Base-by-base conservation (phyloP, 2,888 invertebrate genomes). In the Ommatoiulus sabulosus region DNA sequence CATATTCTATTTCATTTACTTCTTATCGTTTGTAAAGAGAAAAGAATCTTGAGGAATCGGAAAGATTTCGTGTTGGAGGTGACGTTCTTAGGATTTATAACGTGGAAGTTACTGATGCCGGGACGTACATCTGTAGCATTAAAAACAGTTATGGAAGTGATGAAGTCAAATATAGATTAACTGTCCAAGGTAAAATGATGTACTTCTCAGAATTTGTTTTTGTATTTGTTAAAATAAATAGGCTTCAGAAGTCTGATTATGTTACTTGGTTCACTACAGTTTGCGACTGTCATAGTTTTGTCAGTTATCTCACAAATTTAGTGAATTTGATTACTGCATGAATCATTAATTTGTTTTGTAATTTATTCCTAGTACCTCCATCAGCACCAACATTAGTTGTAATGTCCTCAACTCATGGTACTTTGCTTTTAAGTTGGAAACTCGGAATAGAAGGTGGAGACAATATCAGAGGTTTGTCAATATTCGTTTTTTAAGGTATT, bases 121-220 rank as follows among this genome's bases (percentile, higher is more conserved):
- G 97, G 0, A 94, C 96, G 84, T 97, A 97, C 93, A 95, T 96
- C 44, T 97, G 97, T 92, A 93, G 95, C 87, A 97, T 96, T 3
- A 96, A 96, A 91, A 97, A 97, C 93, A 94, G 95, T 88, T 96
- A 96, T 93, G 97, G 97, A 44, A 95, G 95, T 91, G 97, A 97
- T 92, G 95, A 96, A 91, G 95, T 96, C 89, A 94, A 95, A 90
- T 97, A 96, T 93, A 95, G 95, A 88, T 93, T 97, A 90, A 93
- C 94, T 89, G 95, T 96, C 44, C 94, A 96, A 91, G 94, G 95
- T 89, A 87, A 80, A 17, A 35, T 35, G 35, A 84, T 7, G 35
- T 24, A 3, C 2, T 85, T 85, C n/a, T 44, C 0, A 85, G 8
- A 44, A 24, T 20, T 17, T 2, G 15, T n/a, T 84, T 20, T 84